Conservation (phyloP, 2,797 vertebrate species). For the Acestrorhynchus altus region DNA sequence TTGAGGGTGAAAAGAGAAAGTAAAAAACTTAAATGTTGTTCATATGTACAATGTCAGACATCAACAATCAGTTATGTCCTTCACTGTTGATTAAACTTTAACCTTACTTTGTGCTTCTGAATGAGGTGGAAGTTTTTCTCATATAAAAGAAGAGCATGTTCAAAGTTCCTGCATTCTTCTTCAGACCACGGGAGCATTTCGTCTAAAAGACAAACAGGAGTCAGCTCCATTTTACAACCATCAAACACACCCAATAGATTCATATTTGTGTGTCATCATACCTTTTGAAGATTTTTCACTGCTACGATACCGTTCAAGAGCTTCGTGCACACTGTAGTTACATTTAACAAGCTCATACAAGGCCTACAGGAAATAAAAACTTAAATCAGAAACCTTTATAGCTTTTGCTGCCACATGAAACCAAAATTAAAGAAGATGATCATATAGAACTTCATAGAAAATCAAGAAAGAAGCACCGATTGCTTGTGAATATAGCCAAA, state of each 20-base stretch:
- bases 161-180: conserved; percentile 89
- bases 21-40: background rate
- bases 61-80: no score
- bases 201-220: conserved; percentile 63
- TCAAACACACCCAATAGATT: background rate
- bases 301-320: conserved; percentile 80
- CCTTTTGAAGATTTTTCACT: conserved; percentile 81
- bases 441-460: no score
- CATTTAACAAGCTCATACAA: conserved; percentile 87
- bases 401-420: background rate
- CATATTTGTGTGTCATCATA: conserved; percentile 61
- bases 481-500: no score
- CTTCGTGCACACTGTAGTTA: conserved; percentile 83
- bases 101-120: conserved; percentile 88
- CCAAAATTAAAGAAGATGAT: no score
- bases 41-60: no score
- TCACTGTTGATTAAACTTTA: background rate
- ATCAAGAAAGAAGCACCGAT: no score
- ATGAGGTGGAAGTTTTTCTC: conserved; percentile 91
- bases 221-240: background rate
- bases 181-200: conserved; percentile 87
- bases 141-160: conserved; percentile 85
- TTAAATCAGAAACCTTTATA: background rate
- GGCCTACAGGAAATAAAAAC: conserved; percentile 69
- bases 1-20: conserved; percentile 53